phyloP scores from a whole-genome alignment of 1,140 invertebrate genomes.

The Ceratosolen fusciceps region DNA sequence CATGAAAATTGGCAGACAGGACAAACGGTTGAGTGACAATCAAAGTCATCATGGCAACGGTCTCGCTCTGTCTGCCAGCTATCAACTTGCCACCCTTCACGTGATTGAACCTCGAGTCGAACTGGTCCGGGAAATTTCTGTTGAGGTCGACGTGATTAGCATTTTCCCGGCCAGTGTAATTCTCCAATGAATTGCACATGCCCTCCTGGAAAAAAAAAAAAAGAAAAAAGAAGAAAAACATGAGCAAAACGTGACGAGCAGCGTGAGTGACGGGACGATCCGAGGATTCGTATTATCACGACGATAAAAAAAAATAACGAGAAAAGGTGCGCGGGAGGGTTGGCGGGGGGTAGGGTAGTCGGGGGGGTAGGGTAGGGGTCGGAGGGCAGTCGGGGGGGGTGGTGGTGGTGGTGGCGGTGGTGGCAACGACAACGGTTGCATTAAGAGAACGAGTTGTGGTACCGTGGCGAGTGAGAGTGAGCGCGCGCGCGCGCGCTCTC shows the following conservation, averaged over 20 bases:
- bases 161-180: constrained; percentile 83
- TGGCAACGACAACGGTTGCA: too few relatives aligned
- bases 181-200: constrained; percentile 78
- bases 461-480: too few relatives aligned
- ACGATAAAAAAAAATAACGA: too few relatives aligned
- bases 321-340: too few relatives aligned
- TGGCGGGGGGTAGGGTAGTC: too few relatives aligned
- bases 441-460: too few relatives aligned
- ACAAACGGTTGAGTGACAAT: constrained; percentile 89
- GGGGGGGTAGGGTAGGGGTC: too few relatives aligned
- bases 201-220: constrained; percentile 76
- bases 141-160: constrained; percentile 86
- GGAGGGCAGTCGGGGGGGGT: too few relatives aligned
- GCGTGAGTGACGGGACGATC: too few relatives aligned
- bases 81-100: constrained; percentile 59
- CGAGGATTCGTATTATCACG: too few relatives aligned
- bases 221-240: background rate
- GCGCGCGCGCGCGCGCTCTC: too few relatives aligned
- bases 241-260: background rate
- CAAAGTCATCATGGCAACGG: constrained; percentile 91
- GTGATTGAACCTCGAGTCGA: constrained; percentile 70
- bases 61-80: constrained; percentile 86
- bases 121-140: constrained; percentile 91
- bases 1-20: constrained; percentile 92
- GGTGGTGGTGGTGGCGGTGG: too few relatives aligned